A percentile compares a stretch with the other conserved stretches of the same genome.
Evolutionary conservation across 2,113 vertebrate species (phyloP).

Genomic region (Theropithecus gelada): DNA sequence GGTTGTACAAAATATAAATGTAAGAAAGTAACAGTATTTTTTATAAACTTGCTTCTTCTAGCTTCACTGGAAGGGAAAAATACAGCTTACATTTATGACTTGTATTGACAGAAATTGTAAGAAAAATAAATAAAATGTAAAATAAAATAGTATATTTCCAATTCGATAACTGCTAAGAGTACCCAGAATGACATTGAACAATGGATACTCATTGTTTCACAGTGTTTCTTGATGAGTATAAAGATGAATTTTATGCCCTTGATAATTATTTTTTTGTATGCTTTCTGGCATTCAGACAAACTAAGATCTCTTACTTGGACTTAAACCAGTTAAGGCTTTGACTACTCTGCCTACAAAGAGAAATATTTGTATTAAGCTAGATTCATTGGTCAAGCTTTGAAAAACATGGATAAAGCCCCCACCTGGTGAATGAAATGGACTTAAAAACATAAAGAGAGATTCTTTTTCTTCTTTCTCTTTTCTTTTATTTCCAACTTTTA

Average conservation of each 20-base stretch:
- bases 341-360: conserved; percentile 69
- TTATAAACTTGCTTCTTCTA: conserved; percentile 74
- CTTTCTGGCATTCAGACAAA: conserved; percentile 73
- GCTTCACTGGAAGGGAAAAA: conserved; percentile 63
- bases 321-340: conserved; percentile 67
- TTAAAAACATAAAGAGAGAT: conserved; percentile 19
- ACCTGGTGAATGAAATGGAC: conserved; percentile 54
- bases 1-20: conserved; percentile 86
- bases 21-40: conserved; percentile 80
- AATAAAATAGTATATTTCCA: not conserved
- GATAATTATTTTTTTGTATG: conserved; percentile 43
- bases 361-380: conserved; percentile 75
- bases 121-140: conserved; percentile 40
- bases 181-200: conserved; percentile 22
- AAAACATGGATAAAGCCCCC: conserved; percentile 62
- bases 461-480: not conserved
- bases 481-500: too few relatives aligned
- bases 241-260: conserved; percentile 57
- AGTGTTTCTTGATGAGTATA: conserved; percentile 45
- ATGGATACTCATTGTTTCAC: not conserved
- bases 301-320: conserved; percentile 70
- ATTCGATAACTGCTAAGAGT: not conserved
- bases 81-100: conserved; percentile 54
- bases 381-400: conserved; percentile 75
- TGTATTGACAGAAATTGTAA: conserved; percentile 53